These are phyloP conservation scores for Sylvia atricapilla DNA, from an alignment of 2,113 vertebrate genomes.

Conservation along the genomic window DNA sequence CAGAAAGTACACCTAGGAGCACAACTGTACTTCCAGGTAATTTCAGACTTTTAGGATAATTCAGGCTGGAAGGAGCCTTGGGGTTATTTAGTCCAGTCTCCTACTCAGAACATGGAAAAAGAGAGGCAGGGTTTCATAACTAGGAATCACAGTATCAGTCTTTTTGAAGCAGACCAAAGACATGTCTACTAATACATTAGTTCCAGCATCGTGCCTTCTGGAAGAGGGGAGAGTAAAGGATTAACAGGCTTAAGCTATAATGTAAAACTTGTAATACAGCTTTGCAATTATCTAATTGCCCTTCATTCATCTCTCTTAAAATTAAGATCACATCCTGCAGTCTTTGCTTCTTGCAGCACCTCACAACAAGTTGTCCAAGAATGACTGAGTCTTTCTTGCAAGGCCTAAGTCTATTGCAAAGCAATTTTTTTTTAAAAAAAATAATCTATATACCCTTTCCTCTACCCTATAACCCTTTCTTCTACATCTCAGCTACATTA, in stretches of 20 bases:
- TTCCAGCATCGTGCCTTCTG: background rate
- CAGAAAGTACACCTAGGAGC: background rate
- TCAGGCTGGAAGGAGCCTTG: background rate
- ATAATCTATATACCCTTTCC: background rate
- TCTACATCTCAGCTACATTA: background rate
- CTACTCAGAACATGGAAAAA: background rate
- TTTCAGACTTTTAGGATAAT: background rate
- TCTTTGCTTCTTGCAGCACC: background rate
- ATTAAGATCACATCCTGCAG: background rate
- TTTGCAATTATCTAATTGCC: background rate
- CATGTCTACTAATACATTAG: background rate
- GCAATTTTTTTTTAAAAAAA: background rate
- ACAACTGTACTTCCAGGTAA: rapidly evolving
- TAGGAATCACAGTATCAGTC: background rate
- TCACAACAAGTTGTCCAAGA: background rate
- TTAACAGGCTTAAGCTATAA: background rate
- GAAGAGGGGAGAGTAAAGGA: background rate
- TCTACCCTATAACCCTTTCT: background rate
- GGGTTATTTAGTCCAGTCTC: background rate
- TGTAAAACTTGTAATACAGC: background rate
- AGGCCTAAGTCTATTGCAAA: background rate
- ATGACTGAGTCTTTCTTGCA: background rate
- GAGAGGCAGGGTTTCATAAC: background rate
- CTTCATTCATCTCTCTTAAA: background rate
- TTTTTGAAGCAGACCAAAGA: background rate